These are phyloP conservation scores for Omphaloscelis lunosa DNA, from an alignment of 2,888 invertebrate genomes.

Conservation along the genomic window DNA sequence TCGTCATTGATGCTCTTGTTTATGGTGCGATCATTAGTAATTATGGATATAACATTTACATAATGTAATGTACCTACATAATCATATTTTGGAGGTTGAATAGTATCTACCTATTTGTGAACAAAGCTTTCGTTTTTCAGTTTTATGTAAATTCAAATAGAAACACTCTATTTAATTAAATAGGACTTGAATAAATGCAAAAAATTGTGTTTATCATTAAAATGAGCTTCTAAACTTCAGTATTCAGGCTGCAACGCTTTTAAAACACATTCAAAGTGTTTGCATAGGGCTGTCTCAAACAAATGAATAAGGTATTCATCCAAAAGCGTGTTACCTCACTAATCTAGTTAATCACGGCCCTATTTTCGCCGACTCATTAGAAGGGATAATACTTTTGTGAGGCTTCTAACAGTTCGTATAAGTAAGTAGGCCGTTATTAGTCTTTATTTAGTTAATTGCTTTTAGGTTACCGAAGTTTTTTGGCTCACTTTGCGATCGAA, in stretches of 20 bases:
- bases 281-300: conserved; percentile 38
- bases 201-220: conserved; percentile 33
- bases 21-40: conserved; percentile 45
- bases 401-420: conserved; percentile 47
- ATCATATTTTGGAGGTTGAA: conserved; percentile 35
- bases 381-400: conserved; percentile 58
- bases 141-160: conserved; percentile 20
- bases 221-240: conserved; percentile 30
- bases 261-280: conserved; percentile 43
- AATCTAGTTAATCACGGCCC: conserved; percentile 65
- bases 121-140: conserved; percentile 8
- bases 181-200: conserved; percentile 13
- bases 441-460: conserved; percentile 68
- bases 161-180: conserved; percentile 35
- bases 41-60: conserved; percentile 43
- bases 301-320: conserved; percentile 47
- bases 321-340: conserved; percentile 48
- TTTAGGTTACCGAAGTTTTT: conserved; percentile 43
- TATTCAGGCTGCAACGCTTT: conserved; percentile 30
- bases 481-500: conserved; percentile 13
- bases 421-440: conserved; percentile 45
- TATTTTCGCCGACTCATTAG: conserved; percentile 67
- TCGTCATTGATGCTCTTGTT: conserved; percentile 68
- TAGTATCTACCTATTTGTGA: not conserved
- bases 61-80: conserved; percentile 35